phyloP scores from a whole-genome alignment of 2,113 vertebrate species.

The Fulica atra region DNA sequence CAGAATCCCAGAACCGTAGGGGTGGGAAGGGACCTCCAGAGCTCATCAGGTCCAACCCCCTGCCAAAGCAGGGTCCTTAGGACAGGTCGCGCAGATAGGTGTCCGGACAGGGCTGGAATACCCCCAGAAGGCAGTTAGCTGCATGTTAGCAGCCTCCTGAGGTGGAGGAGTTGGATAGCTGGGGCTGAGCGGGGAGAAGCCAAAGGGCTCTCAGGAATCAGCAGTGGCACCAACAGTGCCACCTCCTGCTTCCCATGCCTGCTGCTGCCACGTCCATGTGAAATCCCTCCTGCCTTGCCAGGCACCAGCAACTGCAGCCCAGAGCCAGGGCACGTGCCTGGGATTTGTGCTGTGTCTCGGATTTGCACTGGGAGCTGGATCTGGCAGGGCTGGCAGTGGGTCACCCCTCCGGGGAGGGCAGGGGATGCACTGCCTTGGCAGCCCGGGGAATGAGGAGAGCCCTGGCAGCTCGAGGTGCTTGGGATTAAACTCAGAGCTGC shows the following conservation, averaged over 20 bases:
- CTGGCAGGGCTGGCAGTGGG: accelerated
- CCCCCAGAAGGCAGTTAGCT: not conserved
- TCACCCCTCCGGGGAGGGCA: not conserved
- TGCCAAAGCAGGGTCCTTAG: too few species aligned
- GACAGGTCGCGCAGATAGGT: too few species aligned
- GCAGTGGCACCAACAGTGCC: accelerated
- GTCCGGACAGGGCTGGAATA: too few species aligned
- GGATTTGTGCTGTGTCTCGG: not conserved
- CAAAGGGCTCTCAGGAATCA: not conserved
- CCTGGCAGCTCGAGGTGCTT: not conserved
- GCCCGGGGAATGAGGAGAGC: accelerated
- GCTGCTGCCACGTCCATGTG: accelerated
- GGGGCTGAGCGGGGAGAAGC: not conserved
- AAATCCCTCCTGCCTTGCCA: not conserved
- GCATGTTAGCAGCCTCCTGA: not conserved
- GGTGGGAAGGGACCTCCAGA: too few species aligned
- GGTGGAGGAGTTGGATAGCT: accelerated
- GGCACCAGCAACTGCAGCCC: not conserved
- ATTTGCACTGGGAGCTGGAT: not conserved
- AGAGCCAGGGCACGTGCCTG: not conserved
- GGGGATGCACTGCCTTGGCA: not conserved
- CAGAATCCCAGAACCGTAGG: too few species aligned
- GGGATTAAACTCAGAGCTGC: not conserved
- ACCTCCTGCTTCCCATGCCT: accelerated
- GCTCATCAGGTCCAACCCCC: too few species aligned